Evolutionary conservation across 2,797 vertebrate genomes (phyloP).

Genomic region (Crypturellus tataupa): DNA sequence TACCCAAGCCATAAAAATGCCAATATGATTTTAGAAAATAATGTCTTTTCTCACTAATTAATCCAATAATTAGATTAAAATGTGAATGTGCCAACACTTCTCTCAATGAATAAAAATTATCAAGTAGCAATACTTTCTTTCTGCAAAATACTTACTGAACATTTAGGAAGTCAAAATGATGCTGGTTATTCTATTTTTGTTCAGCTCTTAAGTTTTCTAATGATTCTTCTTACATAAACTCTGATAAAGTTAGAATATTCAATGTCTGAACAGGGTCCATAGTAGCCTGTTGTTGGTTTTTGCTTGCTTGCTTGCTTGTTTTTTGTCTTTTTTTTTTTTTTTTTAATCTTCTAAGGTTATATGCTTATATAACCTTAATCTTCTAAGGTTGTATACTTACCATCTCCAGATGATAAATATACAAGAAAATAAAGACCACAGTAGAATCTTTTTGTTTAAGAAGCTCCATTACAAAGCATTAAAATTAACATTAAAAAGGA

Average conservation of each 20-base stretch:
- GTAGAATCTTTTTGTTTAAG: background rate
- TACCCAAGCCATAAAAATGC: background rate
- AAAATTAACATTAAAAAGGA: background rate
- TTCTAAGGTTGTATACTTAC: background rate
- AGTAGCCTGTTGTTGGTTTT: background rate
- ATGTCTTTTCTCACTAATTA: background rate
- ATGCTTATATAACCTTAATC: too few species aligned
- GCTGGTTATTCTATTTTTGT: background rate
- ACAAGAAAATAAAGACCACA: background rate
- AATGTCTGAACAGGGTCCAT: background rate
- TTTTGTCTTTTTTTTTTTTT: background rate
- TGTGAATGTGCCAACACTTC: background rate
- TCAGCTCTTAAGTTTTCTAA: background rate
- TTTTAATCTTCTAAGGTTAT: background rate
- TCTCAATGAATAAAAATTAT: background rate
- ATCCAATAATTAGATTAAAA: too few species aligned
- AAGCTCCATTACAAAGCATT: background rate
- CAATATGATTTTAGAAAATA: background rate
- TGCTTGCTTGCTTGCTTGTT: too few species aligned
- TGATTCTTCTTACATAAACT: background rate
- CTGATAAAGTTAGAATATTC: background rate
- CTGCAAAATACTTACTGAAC: background rate
- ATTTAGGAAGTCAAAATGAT: background rate
- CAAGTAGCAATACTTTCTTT: background rate
- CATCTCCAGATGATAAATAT: background rate